Conservation (phyloP, 1,140 invertebrate species). For the Leucophenga varia region DNA sequence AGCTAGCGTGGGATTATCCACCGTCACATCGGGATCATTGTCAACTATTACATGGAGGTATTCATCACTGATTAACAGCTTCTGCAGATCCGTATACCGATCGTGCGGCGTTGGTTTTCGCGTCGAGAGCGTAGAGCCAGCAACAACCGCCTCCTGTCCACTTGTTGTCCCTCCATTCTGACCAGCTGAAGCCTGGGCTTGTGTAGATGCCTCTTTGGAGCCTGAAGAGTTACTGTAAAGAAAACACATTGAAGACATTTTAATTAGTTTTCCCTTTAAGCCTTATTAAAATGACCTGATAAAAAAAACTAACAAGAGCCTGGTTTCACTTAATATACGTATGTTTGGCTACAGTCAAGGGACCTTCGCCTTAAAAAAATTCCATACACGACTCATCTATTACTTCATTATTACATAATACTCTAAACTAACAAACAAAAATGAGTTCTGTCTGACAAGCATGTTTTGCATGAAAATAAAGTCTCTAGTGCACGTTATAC, state of each 20-base stretch:
- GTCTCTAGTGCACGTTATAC: too few species aligned
- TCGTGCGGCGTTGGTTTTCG: conserved; percentile 57
- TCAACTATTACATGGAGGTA: conserved; percentile 54
- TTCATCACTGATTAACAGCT: conserved; percentile 37
- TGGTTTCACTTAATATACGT: too few species aligned
- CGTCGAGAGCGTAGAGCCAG: conserved; percentile 25
- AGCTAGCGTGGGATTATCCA: conserved; percentile 66
- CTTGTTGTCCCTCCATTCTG: conserved; percentile 36
- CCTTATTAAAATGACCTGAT: too few species aligned
- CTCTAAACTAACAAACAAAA: too few species aligned
- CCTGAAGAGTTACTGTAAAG: conserved; percentile 50
- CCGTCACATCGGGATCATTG: conserved; percentile 55
- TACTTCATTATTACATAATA: too few species aligned
- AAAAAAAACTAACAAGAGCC: too few species aligned
- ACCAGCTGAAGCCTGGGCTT: conserved; percentile 29
- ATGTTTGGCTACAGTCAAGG: too few species aligned
- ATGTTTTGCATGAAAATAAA: too few species aligned
- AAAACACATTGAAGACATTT: conserved; percentile 7
- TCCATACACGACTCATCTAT: too few species aligned
- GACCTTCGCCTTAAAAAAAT: too few species aligned
- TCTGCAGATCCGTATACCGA: conserved; percentile 62
- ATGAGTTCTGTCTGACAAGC: too few species aligned
- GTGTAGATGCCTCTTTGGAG: conserved; percentile 53
- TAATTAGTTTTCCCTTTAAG: conserved; percentile 7
- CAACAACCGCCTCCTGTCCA: conserved; percentile 24